Evolutionary conservation across 1,140 invertebrate genomes (phyloP).

Genomic region (Rhopalosiphum padi): DNA sequence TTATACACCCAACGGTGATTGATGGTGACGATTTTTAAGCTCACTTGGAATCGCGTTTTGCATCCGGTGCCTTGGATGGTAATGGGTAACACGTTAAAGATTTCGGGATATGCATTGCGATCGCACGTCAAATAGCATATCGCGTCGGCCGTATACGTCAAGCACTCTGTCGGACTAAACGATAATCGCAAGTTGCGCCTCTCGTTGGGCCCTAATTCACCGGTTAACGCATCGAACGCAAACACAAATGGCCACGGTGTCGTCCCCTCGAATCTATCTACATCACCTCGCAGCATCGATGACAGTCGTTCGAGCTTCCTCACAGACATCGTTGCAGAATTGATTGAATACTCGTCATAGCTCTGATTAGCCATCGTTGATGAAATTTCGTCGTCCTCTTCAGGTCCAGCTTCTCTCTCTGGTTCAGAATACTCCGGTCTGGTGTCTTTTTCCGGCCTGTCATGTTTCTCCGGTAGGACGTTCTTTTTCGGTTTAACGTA

Average conservation of each 20-base stretch:
- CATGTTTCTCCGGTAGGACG: no score
- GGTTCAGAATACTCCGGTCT: no score
- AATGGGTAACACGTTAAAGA: not conserved
- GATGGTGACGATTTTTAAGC: not conserved
- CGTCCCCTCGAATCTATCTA: not conserved
- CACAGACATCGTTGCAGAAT: not conserved
- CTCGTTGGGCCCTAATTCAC: slow-evolving; percentile 34
- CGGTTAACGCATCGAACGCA: not conserved
- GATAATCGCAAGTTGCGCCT: not conserved
- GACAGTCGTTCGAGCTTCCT: not conserved
- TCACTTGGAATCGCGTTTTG: not conserved
- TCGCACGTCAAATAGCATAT: slow-evolving; percentile 31
- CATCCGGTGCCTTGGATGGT: slow-evolving; percentile 9
- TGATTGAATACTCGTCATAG: not conserved
- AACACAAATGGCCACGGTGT: not conserved
- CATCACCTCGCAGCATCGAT: not conserved
- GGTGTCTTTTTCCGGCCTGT: no score
- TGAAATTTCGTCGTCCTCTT: not conserved
- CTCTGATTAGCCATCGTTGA: not conserved
- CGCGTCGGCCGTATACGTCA: not conserved
- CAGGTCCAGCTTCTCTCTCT: not conserved
- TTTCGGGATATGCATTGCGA: not conserved
- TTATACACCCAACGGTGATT: not conserved
- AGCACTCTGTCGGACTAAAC: not conserved
- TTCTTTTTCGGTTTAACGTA: no score